Conservation (phyloP, 2,797 vertebrate species). For the Pantherophis alleghaniensis region DNA sequence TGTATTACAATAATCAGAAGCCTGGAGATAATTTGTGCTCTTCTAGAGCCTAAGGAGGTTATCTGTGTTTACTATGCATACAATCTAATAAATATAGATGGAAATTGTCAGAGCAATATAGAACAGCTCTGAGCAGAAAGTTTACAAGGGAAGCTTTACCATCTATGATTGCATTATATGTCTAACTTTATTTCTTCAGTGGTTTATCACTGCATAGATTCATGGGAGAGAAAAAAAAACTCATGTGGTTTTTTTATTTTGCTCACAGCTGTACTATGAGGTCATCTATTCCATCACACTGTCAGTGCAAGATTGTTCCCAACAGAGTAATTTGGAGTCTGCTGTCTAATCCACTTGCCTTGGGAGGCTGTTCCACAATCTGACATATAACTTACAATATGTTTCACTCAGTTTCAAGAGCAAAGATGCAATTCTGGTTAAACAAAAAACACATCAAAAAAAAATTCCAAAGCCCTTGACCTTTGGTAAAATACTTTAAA, state of each 20-base stretch:
- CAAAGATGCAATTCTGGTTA: constrained; percentile 1
- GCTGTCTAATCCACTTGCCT: constrained; percentile 34
- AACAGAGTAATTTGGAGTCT: constrained; percentile 31
- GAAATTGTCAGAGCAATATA: not conserved
- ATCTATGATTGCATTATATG: not conserved
- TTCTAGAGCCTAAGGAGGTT: not conserved
- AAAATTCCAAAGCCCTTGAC: not conserved
- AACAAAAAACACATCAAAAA: not conserved
- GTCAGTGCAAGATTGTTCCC: constrained; percentile 39
- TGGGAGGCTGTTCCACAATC: constrained; percentile 15
- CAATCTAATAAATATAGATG: not conserved
- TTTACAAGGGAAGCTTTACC: constrained; percentile 12
- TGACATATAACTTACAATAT: constrained; percentile 24
- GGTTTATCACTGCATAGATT: constrained; percentile 26
- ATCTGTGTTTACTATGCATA: constrained; percentile 8
- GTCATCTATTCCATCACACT: constrained; percentile 43
- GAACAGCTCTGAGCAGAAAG: not conserved
- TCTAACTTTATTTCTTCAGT: constrained; percentile 14
- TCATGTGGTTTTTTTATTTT: not conserved
- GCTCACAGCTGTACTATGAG: constrained; percentile 40
- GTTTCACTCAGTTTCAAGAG: constrained; percentile 8
- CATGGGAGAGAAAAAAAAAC: constrained; percentile 33
- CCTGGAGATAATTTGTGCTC: not conserved
- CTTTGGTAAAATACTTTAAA: not conserved
- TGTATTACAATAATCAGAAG: constrained; percentile 7